Conservation (phyloP, 2,888 invertebrate genomes). For the Cyclophora albipunctata region DNA sequence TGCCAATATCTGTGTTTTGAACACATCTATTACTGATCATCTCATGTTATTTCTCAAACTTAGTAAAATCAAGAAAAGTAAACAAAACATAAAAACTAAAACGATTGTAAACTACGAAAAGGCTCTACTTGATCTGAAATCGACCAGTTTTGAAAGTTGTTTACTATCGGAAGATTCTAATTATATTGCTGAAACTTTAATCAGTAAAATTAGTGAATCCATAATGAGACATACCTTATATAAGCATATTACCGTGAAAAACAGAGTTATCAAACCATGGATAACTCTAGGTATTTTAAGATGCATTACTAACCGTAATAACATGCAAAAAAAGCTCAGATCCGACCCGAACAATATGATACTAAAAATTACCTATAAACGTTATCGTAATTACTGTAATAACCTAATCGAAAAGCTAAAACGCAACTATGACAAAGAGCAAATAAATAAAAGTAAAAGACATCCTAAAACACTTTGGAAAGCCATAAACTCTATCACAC, state of each 20-base stretch:
- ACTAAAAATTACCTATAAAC: constrained; percentile 4
- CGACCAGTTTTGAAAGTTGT: neutral
- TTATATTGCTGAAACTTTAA: neutral
- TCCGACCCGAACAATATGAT: constrained; percentile 7
- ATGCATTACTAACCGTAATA: constrained; percentile 7
- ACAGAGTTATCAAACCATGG: constrained; percentile 8
- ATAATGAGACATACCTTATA: neutral
- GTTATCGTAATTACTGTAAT: constrained; percentile 5
- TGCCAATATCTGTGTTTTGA: neutral
- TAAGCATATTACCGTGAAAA: neutral
- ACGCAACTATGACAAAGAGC: constrained; percentile 5
- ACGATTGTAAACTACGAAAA: neutral
- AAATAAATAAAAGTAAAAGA: constrained; percentile 2
- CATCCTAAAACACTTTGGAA: constrained; percentile 7
- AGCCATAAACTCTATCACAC: constrained; percentile 5
- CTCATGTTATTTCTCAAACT: neutral
- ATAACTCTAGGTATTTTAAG: constrained; percentile 3
- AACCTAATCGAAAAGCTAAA: constrained; percentile 7
- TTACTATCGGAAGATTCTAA: neutral
- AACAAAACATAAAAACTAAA: neutral
- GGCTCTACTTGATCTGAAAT: neutral
- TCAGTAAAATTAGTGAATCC: neutral
- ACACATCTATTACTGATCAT: neutral
- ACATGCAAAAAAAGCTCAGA: constrained; percentile 5
- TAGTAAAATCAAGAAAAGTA: neutral